A percentile compares a stretch with the other conserved stretches of the same genome.
Evolutionary conservation across 2,797 vertebrate genomes (phyloP).

Genomic region (Schizopygopsis pylzovi): DNA sequence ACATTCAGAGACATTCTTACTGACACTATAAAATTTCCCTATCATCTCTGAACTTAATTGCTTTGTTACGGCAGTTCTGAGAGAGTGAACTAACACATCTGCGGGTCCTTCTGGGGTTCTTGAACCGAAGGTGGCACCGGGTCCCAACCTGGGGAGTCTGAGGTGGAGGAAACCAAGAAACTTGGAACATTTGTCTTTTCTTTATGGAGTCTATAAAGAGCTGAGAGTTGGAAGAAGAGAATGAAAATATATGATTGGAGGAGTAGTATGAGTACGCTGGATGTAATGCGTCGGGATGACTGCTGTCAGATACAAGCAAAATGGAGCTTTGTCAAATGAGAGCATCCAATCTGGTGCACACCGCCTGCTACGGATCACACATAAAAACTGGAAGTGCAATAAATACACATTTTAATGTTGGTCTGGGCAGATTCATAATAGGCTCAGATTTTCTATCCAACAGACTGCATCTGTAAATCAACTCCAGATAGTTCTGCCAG

Average conservation of each 20-base stretch:
- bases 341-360: conserved; percentile 23
- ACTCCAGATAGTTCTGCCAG: conserved; percentile 34
- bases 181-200: conserved; percentile 67
- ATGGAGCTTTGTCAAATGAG: conserved; percentile 59
- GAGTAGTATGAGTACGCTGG: conserved; percentile 45
- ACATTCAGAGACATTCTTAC: conserved; percentile 55
- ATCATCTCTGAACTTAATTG: conserved; percentile 69
- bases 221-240: conserved; percentile 57
- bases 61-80: conserved; percentile 74
- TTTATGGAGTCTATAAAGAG: conserved; percentile 59
- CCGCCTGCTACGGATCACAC: conserved; percentile 45
- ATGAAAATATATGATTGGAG: conserved; percentile 65
- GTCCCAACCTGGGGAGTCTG: conserved; percentile 57
- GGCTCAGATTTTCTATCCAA: conserved; percentile 40
- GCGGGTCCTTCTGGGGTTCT: conserved; percentile 66
- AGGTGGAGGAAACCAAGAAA: conserved; percentile 56
- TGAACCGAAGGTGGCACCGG: conserved; percentile 31
- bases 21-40: conserved; percentile 53
- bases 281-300: conserved; percentile 52
- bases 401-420: conserved; percentile 65
- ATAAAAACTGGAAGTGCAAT: conserved; percentile 62
- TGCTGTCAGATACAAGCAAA: conserved; percentile 62
- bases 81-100: conserved; percentile 67
- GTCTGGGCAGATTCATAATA: conserved; percentile 56
- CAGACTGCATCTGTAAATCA: conserved; percentile 55